Evolutionary conservation across 2,888 invertebrate species (phyloP).

Genomic region (Teinopalpus imperialis): DNA sequence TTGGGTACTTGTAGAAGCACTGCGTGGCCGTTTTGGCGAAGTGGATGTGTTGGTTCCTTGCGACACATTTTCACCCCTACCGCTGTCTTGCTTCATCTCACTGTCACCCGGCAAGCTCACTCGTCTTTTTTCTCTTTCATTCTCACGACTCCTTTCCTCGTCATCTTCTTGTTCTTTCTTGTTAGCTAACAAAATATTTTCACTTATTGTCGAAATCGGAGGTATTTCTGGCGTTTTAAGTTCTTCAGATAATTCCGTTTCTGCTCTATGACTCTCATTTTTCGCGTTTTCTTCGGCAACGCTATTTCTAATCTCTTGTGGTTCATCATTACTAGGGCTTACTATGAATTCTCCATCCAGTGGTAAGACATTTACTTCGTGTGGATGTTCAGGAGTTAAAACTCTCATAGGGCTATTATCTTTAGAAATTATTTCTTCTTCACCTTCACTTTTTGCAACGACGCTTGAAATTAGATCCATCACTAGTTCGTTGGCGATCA

Average conservation of each 20-base stretch:
- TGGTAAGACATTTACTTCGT: slow-evolving; percentile 71
- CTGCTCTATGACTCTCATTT: slow-evolving; percentile 60
- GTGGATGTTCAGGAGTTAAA: slow-evolving; percentile 58
- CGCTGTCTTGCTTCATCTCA: slow-evolving; percentile 69
- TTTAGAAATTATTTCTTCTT: slow-evolving; percentile 29
- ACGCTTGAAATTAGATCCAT: slow-evolving; percentile 58
- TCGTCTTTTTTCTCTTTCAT: slow-evolving; percentile 77
- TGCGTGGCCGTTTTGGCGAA: slow-evolving; percentile 88
- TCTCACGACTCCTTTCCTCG: slow-evolving; percentile 58
- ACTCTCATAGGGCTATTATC: slow-evolving; percentile 54
- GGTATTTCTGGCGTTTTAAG: slow-evolving; percentile 82
- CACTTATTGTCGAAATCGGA: slow-evolving; percentile 88
- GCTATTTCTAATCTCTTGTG: slow-evolving; percentile 34
- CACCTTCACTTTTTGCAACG: slow-evolving; percentile 47
- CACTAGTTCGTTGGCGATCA: slow-evolving; percentile 60
- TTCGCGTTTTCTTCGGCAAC: slow-evolving; percentile 55
- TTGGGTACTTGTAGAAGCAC: slow-evolving; percentile 91
- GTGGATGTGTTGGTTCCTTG: slow-evolving; percentile 68
- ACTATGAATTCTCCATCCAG: slow-evolving; percentile 68
- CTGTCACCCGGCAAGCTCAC: slow-evolving; percentile 83
- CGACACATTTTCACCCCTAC: slow-evolving; percentile 60
- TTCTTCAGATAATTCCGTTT: slow-evolving; percentile 49
- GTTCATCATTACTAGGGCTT: slow-evolving; percentile 52
- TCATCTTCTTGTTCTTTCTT: slow-evolving; percentile 61
- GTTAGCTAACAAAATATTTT: slow-evolving; percentile 83